Base-by-base conservation (phyloP, 2,888 invertebrate genomes). In the Spisula subtruncata region DNA sequence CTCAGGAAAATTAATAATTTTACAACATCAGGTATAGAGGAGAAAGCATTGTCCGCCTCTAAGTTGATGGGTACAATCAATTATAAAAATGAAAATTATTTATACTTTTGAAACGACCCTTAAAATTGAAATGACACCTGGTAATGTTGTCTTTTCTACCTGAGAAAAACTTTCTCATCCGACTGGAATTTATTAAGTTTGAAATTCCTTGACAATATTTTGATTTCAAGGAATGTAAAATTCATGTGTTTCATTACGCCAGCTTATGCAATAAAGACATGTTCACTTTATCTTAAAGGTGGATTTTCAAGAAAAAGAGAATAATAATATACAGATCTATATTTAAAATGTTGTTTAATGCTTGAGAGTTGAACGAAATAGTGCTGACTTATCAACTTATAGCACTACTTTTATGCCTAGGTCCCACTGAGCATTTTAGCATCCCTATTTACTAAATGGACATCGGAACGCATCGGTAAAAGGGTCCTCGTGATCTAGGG, bases 121-220 rank as follows among this genome's bases (percentile, higher is more conserved):
- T 66, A 66, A 66, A 25, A 66, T 75, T 1, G 35, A 75, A 35
- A 35, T 12, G 14, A 35, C 35, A 75, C 75, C 75, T 75, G 75
- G 35, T 29, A 35, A 18, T 75, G 75, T 75, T 66, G 60, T 66
- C 60, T 75, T 35, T 75, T 75, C 14, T 75, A 32, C 35, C 75
- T 71, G 29, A 35, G 16, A 35, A 32, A 71, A 75, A 35, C 18
- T 35, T 16, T 75, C 1, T 35, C 29, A 32, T 75, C 16, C 75
- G 5, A 32, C 0, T 75, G 75, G 75, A 75, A 75, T 75, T 51
- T 75, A 75, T 75, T 75, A 75, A 75, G 75, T 75, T 75, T 75
- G 75, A 75, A 75, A 75, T 75, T 16, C 35, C 29, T 35, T 75
- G 75, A 75, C 75, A 75, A 35, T 75, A 18, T 75, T 75, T 32